Percentiles rank a stretch among this genome's conserved stretches.
phyloP scores from a whole-genome alignment of 1,140 invertebrate species.

The Helicoverpa zea region DNA sequence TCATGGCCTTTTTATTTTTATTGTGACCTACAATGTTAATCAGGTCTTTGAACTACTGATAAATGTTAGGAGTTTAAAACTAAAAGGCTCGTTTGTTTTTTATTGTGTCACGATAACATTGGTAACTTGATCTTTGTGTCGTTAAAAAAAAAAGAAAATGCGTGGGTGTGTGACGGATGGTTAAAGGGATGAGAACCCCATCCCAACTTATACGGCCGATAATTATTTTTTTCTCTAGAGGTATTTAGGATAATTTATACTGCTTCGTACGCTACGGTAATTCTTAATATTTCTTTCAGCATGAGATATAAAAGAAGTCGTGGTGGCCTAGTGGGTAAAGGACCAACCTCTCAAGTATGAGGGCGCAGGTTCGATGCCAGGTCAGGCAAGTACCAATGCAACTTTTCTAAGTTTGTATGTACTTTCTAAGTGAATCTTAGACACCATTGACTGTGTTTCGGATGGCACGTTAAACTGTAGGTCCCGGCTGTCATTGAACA shows the following conservation, averaged over 20 bases:
- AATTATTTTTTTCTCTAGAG: not conserved
- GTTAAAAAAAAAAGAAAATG: not conserved
- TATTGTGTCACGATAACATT: conserved; percentile 11
- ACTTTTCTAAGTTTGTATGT: too few relatives aligned
- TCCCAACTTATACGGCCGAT: not conserved
- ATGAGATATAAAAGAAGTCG: too few relatives aligned
- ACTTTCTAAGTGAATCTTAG: too few relatives aligned
- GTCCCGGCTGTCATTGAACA: too few relatives aligned
- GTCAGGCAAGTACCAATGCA: too few relatives aligned
- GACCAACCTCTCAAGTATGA: too few relatives aligned
- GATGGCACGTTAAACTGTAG: too few relatives aligned
- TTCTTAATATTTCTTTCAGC: too few relatives aligned
- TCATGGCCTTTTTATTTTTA: conserved; percentile 19
- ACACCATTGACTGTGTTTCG: too few relatives aligned
- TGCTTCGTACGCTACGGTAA: not conserved
- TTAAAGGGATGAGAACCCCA: not conserved
- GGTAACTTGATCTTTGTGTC: not conserved
- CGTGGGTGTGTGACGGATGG: not conserved
- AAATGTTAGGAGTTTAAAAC: not conserved
- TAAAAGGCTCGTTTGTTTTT: not conserved
- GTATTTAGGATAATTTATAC: conserved; percentile 2
- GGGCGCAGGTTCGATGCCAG: too few relatives aligned
- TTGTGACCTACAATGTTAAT: not conserved
- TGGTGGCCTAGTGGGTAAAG: too few relatives aligned
- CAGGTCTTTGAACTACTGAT: conserved; percentile 5